Conservation (phyloP, 2,888 invertebrate species). For the Loripinus fragilis region DNA sequence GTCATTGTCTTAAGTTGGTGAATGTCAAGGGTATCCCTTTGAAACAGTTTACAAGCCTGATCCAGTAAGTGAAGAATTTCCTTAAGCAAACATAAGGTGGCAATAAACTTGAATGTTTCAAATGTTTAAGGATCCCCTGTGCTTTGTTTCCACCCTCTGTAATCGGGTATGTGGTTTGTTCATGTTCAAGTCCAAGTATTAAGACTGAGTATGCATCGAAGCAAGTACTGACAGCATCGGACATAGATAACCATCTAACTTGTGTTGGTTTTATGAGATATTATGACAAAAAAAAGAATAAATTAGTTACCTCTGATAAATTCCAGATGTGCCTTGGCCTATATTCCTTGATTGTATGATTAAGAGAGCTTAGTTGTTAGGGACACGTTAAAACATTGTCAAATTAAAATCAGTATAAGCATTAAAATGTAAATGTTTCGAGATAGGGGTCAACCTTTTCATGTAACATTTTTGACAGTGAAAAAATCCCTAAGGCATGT, state of each 20-base stretch:
- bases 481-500: too few species aligned
- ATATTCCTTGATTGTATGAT: too few species aligned
- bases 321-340: too few species aligned
- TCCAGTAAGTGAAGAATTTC: neutral
- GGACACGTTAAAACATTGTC: too few species aligned
- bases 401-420: too few species aligned
- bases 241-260: constrained; percentile 34
- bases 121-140: constrained; percentile 10
- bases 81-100: neutral
- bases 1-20: neutral
- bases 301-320: too few species aligned
- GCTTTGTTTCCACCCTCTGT: constrained; percentile 30
- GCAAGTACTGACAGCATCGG: constrained; percentile 18
- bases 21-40: constrained; percentile 15
- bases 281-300: too few species aligned
- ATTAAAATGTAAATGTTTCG: too few species aligned
- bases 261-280: constrained; percentile 38
- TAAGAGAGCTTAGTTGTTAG: too few species aligned
- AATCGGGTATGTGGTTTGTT: constrained; percentile 22
- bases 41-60: constrained; percentile 15
- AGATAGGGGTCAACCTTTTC: too few species aligned
- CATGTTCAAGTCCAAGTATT: constrained; percentile 33
- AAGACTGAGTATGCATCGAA: constrained; percentile 24
- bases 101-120: constrained; percentile 23
- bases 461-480: too few species aligned